Base-by-base conservation (phyloP, 2,797 vertebrate genomes). In the Eupleurogrammus muticus region DNA sequence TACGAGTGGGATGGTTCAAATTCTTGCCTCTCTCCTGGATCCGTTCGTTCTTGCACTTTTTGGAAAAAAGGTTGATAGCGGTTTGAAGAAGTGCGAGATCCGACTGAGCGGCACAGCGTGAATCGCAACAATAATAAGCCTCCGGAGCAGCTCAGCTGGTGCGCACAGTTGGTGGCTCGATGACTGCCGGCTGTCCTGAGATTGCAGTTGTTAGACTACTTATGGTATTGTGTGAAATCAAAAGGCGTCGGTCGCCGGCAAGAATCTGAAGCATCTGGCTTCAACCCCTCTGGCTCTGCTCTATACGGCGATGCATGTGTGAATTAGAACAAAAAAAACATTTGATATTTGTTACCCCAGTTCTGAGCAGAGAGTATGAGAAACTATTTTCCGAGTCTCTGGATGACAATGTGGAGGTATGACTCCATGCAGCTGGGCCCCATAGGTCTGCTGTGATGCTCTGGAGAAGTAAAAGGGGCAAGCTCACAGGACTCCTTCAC, bases 381-480 rank as follows among this genome's bases (percentile, higher is more conserved):
- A 44, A 75, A 73, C 66, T n/a, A 65, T 65, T 54, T 54, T 66
- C 48, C 71, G 63, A 80, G 71, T 59, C 66, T 57, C 49, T 66
- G 42, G 10, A 55, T 47, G 65, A 46, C 55, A 70, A 68, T 49
- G 57, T 50, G n/a, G 28, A 28, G 34, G 6, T 52, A 36, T 60
- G 47, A 59, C 28, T 52, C 75, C 66, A 55, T 59, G 59, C n/a
- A 58, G 34, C 62, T 34, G 65, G 19, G 34, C 58, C 38, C 54
- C 48, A 17, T 42, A 40, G 20, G 16, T 59, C 60, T 57, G 36
- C 2, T 61, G 42, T 65, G 56, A 66, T 71, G 48, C 47, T 67
- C 21, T 56, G 66, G 47, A 63, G 60, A 66, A 28, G 44, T 54
- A n/a, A 9, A 66, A 23, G 23, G n/a, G 16, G 34, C 11, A 34